Conservation (phyloP, 2,888 invertebrate species). For the Pseudanteris insignis region DNA sequence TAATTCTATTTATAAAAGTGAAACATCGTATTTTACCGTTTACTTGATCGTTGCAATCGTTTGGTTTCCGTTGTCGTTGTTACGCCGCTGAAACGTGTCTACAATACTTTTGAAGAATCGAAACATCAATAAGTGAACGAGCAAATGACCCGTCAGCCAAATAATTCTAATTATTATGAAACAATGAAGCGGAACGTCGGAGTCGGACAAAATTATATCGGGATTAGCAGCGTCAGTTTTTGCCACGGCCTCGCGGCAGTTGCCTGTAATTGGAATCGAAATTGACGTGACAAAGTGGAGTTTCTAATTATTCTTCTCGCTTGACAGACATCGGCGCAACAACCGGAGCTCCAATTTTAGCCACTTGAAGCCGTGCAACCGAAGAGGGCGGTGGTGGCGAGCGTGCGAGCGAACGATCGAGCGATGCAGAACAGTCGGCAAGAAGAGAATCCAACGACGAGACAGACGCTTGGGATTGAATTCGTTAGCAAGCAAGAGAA, state of each 20-base stretch:
- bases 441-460: constrained; percentile 26
- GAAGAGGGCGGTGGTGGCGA: constrained; percentile 30
- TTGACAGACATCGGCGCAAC: constrained; percentile 49
- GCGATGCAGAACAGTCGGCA: constrained; percentile 31
- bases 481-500: constrained; percentile 52
- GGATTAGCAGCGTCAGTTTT: constrained; percentile 22
- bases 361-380: constrained; percentile 47
- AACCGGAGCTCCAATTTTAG: constrained; percentile 47
- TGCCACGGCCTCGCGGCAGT: constrained; percentile 26
- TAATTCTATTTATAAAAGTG: no score
- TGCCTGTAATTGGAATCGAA: constrained; percentile 49
- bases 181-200: constrained; percentile 21
- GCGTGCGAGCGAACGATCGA: no score
- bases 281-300: constrained; percentile 47
- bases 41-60: no score
- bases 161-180: constrained; percentile 35
- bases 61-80: no score
- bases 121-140: constrained; percentile 17
- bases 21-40: no score
- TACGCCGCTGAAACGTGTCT: constrained; percentile 11
- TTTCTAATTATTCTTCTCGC: constrained; percentile 51
- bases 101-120: constrained; percentile 10
- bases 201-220: constrained; percentile 17
- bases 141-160: constrained; percentile 8
- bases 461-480: constrained; percentile 40